Evolutionary conservation across 2,113 vertebrate genomes (phyloP).

Genomic region (Daphoenositta chrysoptera): DNA sequence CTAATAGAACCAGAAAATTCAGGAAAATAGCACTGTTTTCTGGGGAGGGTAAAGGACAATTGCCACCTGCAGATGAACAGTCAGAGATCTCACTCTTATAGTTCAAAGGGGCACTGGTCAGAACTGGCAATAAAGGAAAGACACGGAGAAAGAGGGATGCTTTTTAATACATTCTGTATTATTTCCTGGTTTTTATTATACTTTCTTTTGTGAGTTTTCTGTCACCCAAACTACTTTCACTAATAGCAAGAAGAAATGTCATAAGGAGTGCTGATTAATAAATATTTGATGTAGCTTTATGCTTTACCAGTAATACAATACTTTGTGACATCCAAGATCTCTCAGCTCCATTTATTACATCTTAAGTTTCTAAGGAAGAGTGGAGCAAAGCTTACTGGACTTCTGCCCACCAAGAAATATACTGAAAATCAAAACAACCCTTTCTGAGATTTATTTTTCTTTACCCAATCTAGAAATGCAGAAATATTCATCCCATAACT

Average conservation of each 20-base stretch:
- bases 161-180: neutral
- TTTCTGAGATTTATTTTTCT: neutral
- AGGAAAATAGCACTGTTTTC: neutral
- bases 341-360: neutral
- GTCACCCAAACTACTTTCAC: neutral
- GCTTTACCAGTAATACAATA: neutral
- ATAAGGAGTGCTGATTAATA: neutral
- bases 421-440: neutral
- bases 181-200: neutral
- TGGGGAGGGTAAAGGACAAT: neutral
- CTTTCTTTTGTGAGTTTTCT: neutral
- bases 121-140: neutral
- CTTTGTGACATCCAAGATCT: neutral
- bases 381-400: neutral
- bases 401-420: neutral
- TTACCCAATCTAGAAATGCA: neutral
- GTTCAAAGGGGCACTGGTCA: neutral
- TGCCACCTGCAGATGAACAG: neutral
- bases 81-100: neutral
- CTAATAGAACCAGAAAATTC: neutral
- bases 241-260: neutral
- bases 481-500: neutral
- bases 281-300: slow-evolving; percentile 20
- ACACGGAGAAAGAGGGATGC: neutral
- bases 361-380: neutral